Percentiles rank a stretch among this genome's conserved stretches.
phyloP scores from a whole-genome alignment of 2,113 vertebrate species.

The Ciconia boyciana region DNA sequence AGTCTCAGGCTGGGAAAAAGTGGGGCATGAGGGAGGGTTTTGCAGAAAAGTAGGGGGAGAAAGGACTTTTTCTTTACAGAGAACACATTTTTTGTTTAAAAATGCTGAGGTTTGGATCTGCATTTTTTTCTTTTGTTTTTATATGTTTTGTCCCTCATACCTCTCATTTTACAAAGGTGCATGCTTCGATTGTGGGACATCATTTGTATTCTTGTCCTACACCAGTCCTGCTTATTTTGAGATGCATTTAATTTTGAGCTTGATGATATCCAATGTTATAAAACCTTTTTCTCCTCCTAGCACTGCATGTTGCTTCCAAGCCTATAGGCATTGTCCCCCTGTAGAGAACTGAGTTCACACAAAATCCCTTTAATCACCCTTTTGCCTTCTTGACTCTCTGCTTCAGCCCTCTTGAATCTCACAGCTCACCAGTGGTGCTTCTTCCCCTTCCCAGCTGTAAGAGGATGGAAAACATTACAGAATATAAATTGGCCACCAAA shows the following conservation, averaged over 20 bases:
- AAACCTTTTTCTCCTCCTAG: not conserved
- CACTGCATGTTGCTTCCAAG: not conserved
- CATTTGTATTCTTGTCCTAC: not conserved
- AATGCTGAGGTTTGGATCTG: not conserved
- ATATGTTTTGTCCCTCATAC: rapidly evolving
- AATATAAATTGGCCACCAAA: not conserved
- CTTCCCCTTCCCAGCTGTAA: not conserved
- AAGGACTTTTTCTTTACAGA: not conserved
- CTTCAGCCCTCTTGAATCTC: not conserved
- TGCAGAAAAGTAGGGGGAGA: not conserved
- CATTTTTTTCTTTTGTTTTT: not conserved
- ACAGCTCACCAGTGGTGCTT: not conserved
- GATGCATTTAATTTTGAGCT: not conserved
- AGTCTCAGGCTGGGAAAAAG: not conserved
- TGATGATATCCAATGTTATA: not conserved
- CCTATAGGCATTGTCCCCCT: not conserved
- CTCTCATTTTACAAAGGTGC: not conserved
- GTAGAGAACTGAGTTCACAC: not conserved
- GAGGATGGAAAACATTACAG: not conserved
- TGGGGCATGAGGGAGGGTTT: not conserved
- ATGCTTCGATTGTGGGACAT: rapidly evolving
- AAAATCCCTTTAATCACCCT: not conserved
- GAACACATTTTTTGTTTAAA: not conserved
- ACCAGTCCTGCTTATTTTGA: not conserved
- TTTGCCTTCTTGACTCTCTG: not conserved